These are phyloP conservation scores for Drosophila recens DNA, from an alignment of 2,888 invertebrate genomes.

Conservation along the genomic window DNA sequence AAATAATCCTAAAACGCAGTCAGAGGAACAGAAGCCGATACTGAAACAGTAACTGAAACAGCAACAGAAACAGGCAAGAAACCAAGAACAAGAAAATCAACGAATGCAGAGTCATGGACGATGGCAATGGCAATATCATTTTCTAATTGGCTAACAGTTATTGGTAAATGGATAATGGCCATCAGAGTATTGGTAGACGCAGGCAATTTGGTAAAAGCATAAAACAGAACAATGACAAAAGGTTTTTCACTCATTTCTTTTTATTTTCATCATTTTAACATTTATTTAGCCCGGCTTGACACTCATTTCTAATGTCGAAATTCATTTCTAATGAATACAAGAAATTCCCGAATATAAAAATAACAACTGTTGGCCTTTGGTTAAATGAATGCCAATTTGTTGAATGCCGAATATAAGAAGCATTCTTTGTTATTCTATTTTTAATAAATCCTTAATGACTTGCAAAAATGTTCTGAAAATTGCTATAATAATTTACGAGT, in stretches of 20 bases:
- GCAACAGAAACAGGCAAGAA: slow-evolving; percentile 4
- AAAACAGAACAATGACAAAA: slow-evolving; percentile 41
- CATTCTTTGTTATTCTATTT: slow-evolving; percentile 9
- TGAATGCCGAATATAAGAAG: slow-evolving; percentile 6
- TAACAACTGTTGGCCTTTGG: slow-evolving; percentile 5
- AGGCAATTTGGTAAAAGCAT: slow-evolving; percentile 34
- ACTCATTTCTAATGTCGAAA: slow-evolving; percentile 50
- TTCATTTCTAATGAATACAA: slow-evolving; percentile 42
- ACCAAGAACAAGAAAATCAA: slow-evolving; percentile 19
- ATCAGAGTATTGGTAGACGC: slow-evolving; percentile 30
- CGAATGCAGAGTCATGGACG: slow-evolving; percentile 40
- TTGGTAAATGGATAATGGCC: slow-evolving; percentile 69
- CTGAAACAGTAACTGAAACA: not conserved
- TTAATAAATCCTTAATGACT: slow-evolving; percentile 48
- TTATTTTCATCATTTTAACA: slow-evolving; percentile 19
- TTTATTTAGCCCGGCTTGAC: slow-evolving; percentile 37
- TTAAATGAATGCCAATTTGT: slow-evolving; percentile 6
- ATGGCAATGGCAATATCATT: slow-evolving; percentile 47
- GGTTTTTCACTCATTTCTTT: slow-evolving; percentile 19
- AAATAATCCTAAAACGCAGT: slow-evolving; percentile 8
- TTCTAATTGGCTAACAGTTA: slow-evolving; percentile 76
- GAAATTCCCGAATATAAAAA: not conserved
- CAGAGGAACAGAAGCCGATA: slow-evolving; percentile 10
- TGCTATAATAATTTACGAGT: slow-evolving; percentile 8
- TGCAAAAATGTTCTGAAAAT: slow-evolving; percentile 22